phyloP scores from a whole-genome alignment of 2,797 vertebrate genomes.

The Oreonectes daqikongensis region DNA sequence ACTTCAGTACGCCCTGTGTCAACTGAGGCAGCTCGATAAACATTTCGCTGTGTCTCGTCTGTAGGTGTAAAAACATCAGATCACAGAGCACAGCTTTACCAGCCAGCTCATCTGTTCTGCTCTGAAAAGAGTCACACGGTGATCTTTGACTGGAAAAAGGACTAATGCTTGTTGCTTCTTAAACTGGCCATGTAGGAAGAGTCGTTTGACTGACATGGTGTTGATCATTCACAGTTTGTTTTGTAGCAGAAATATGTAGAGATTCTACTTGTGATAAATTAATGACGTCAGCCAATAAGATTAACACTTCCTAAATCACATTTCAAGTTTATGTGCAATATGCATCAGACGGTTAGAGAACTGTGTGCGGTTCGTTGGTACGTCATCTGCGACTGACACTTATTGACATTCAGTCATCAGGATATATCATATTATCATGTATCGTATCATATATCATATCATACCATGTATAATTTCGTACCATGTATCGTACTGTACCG shows the following conservation, averaged over 20 bases:
- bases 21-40: not conserved
- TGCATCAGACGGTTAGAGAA: not conserved
- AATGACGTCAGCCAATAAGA: not conserved
- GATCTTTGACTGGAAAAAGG: not conserved
- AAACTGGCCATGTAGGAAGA: not conserved
- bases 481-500: too few relatives aligned
- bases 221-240: not conserved
- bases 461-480: too few relatives aligned
- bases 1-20: not conserved
- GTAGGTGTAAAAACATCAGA: slow-evolving; percentile 18
- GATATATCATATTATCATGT: slow-evolving; percentile 30
- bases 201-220: not conserved
- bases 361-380: not conserved
- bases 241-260: not conserved
- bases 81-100: not conserved
- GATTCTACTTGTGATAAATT: not conserved
- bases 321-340: not conserved
- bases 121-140: not conserved
- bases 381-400: not conserved
- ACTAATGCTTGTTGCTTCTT: not conserved
- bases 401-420: slow-evolving; percentile 22
- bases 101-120: slow-evolving; percentile 2
- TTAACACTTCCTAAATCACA: not conserved
- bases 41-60: not conserved
- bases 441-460: too few relatives aligned